phyloP scores from a whole-genome alignment of 2,888 invertebrate genomes.

The Frankliniella fusca region DNA sequence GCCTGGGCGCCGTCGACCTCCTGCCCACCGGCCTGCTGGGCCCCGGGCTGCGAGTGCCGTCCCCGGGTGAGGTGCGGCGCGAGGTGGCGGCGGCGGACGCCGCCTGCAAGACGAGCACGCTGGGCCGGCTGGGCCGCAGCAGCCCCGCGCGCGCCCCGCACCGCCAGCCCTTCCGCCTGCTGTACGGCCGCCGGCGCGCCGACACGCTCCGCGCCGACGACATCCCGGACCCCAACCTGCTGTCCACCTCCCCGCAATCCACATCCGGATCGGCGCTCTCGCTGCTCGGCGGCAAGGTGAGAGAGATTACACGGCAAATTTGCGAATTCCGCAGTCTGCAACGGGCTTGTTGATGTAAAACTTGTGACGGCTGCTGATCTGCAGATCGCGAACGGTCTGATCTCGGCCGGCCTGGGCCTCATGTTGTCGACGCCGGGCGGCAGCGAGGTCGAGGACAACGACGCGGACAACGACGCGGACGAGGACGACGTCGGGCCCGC shows the following conservation, averaged over 20 bases:
- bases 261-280: background rate
- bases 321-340: background rate
- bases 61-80: background rate
- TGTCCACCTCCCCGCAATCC: background rate
- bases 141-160: background rate
- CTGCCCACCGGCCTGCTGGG: background rate
- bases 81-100: background rate
- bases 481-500: slow-evolving; percentile 1
- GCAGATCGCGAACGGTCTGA: slow-evolving; percentile 39
- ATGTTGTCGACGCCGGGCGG: slow-evolving; percentile 40
- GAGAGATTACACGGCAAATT: background rate
- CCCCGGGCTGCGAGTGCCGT: slow-evolving; percentile 5
- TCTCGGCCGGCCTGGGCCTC: slow-evolving; percentile 42
- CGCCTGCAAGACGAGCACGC: background rate
- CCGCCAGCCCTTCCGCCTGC: background rate
- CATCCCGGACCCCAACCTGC: background rate
- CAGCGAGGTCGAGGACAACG: slow-evolving; percentile 39
- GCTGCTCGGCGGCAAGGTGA: slow-evolving; percentile 6
- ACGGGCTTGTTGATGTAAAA: background rate
- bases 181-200: slow-evolving; percentile 3
- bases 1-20: background rate
- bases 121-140: background rate
- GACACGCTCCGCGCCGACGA: slow-evolving; percentile 1
- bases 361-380: background rate
- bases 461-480: slow-evolving; percentile 31